Evolutionary conservation across 2,797 vertebrate genomes (phyloP), one percentile per base, ranked within the genome.

Genomic region (Jordanella pulchra): DNA sequence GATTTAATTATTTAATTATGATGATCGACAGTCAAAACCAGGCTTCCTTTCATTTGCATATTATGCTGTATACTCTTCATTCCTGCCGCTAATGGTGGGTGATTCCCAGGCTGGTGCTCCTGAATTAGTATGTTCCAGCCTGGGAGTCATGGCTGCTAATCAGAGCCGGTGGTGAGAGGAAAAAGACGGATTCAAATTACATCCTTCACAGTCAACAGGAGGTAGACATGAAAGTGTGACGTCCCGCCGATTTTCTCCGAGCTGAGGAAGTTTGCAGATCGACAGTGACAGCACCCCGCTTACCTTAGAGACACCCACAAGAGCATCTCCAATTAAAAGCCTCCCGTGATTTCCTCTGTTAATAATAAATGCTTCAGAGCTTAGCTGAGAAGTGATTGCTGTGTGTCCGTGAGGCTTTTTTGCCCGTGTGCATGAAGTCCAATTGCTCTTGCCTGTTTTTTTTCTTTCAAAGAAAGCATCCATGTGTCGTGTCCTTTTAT

Each of bases 261-360:
- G 87, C 87, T 64, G 73, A 85, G 86, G 89, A 91, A 92, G 91
- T 85, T 84, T 88, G 88, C 77, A 92, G 92, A 93, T 93, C 87
- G 84, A 85, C 89, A 87, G 80, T 93, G 91, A 94, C 92, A 93
- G 92, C 89, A 82, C 86, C 91, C 87, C 77, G 84, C 90, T 89
- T 91, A 91, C 91, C 88, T 93, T 82, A 68, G 87, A 93, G 91
- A 92, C 90, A 87, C 80, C 67, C 65, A 84, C 80, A 60, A 79
- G 89, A 89, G 84, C 88, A 81, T 91, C 91, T 92, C 91, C 93
- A 94, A 94, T 95, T 95, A 94, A 92, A 89, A 90, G 81, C 82
- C 86, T 92, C 90, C 90, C 86, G 84, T 93, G 91, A 93, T 92
- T 92, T 91, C 87, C 82, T 88, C 87, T 86, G 91, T 95, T 93